Evolutionary conservation across 37 sponge, comb jelly and placozoan genomes (phyloP).

Genomic region (Geodia barretti): DNA sequence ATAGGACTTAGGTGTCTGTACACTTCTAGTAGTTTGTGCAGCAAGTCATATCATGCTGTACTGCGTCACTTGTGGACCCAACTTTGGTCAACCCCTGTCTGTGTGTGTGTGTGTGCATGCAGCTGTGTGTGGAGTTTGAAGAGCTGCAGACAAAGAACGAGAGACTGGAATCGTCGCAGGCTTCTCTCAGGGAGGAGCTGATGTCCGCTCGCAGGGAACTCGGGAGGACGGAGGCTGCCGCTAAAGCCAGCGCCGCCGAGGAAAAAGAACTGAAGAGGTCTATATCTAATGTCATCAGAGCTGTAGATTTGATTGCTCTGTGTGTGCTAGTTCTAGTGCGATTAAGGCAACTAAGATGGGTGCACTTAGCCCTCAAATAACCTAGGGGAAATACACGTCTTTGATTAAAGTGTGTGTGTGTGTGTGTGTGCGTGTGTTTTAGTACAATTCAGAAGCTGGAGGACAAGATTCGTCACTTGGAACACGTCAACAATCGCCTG

Average conservation of each 20-base stretch:
- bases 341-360: no score
- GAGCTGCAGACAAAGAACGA: constrained; percentile 12
- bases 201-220: neutral
- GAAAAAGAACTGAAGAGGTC: neutral
- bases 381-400: no score
- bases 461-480: constrained; percentile 30
- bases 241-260: neutral
- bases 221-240: neutral
- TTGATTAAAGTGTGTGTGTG: neutral
- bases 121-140: constrained; percentile 34
- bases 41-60: no score
- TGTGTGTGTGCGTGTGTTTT: neutral
- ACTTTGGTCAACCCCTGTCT: no score
- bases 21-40: no score
- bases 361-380: no score
- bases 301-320: no score
- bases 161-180: neutral
- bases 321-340: no score
- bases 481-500: constrained; percentile 42
- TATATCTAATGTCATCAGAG: no score
- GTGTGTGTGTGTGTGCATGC: neutral
- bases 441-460: constrained; percentile 29
- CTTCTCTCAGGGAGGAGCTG: neutral
- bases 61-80: no score
- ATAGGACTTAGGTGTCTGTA: neutral